Conservation (phyloP, 1,140 invertebrate species). For the Saccostrea echinata region DNA sequence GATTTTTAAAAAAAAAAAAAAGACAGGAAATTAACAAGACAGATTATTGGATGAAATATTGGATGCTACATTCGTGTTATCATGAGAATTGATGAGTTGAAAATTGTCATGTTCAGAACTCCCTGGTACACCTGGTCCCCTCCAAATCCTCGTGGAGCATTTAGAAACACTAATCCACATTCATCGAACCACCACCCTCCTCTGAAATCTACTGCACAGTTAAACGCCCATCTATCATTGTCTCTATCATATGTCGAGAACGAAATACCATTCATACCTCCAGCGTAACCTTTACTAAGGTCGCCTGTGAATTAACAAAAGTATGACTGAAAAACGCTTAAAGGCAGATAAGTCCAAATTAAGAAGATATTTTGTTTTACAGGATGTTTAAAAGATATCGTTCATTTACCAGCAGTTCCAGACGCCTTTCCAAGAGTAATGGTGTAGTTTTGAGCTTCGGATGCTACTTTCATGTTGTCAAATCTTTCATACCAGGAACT, state of each 20-base stretch:
- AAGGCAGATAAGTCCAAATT: no score
- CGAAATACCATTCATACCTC: neutral
- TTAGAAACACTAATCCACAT: neutral
- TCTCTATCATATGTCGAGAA: neutral
- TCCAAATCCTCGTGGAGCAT: neutral
- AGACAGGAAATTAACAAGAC: no score
- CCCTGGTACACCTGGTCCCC: neutral
- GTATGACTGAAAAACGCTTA: no score
- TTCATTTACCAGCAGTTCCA: neutral
- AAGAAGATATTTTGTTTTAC: neutral
- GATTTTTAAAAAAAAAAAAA: no score
- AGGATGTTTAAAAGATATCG: neutral
- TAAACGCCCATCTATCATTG: neutral
- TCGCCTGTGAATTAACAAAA: neutral
- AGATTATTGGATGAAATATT: no score
- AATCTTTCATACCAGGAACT: neutral
- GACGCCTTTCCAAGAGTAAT: neutral
- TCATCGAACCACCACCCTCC: neutral
- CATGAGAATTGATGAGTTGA: neutral
- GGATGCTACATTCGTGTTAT: neutral
- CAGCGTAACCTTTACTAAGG: neutral
- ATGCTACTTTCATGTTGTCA: neutral
- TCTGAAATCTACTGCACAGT: neutral
- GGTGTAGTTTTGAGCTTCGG: neutral
- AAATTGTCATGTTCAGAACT: neutral